Evolutionary conservation across 2,113 vertebrate genomes (phyloP).

Genomic region (Gambusia affinis): DNA sequence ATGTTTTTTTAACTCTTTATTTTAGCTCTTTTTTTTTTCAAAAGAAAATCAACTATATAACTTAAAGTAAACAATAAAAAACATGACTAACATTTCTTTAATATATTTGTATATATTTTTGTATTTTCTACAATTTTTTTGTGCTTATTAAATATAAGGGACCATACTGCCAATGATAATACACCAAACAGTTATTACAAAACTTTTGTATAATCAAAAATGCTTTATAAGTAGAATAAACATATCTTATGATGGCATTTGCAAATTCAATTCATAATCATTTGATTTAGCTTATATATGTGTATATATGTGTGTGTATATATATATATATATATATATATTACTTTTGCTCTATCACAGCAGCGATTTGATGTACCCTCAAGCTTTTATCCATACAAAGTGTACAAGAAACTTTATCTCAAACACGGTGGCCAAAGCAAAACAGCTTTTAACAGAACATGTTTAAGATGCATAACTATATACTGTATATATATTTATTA

Average conservation of each 20-base stretch:
- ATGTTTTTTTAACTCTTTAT: too few relatives aligned
- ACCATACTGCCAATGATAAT: neutral
- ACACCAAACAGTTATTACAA: neutral
- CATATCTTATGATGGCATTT: neutral
- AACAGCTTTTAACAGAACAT: conserved; percentile 31
- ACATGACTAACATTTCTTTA: too few relatives aligned
- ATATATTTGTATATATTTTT: too few relatives aligned
- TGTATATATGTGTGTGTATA: too few relatives aligned
- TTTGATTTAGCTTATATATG: neutral
- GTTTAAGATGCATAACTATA: neutral
- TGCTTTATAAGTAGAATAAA: too few relatives aligned
- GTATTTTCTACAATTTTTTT: neutral
- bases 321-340: neutral
- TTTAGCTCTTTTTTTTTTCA: too few relatives aligned
- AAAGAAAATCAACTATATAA: too few relatives aligned
- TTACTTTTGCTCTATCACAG: neutral
- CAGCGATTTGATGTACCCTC: neutral
- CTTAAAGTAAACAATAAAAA: neutral
- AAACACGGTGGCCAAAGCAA: conserved; percentile 4
- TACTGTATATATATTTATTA: neutral
- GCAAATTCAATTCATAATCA: neutral
- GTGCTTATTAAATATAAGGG: neutral
- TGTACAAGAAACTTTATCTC: neutral
- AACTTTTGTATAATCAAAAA: neutral
- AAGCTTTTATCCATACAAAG: neutral